Base-by-base conservation (phyloP, 2,888 invertebrate genomes). In the Barypeithes pellucidus region DNA sequence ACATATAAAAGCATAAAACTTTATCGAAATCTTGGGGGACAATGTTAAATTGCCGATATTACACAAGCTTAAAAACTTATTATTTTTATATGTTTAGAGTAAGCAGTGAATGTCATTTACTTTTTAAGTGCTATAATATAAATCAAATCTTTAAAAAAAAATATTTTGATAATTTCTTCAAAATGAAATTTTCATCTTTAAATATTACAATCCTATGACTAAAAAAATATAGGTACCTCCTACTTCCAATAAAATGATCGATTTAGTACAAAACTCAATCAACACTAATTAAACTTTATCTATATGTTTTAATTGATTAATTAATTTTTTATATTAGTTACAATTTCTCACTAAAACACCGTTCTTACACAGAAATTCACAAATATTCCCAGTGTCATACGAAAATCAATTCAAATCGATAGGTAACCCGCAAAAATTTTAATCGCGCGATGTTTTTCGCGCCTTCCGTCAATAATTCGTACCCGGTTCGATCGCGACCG, bases 391-490 rank as follows among this genome's bases (percentile, higher is more conserved):
- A 57, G 16, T 33, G 33, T 33, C 54, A 33, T 16, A 33, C 14
- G 16, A 36, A n/a, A 33, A 33, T 57, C 33, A 0, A 16, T 57
- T 33, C n/a, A 52, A 24, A 52, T 24, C 24, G 5, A 52, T 52
- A 16, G 5, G 16, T 57, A 8, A 57, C 24, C 11, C 11, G 33
- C 11, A 16, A 63, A 50, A 45, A 16, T 43, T 18, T 33, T 36
- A 11, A 47, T 1, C 63, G 18, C 16, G 54, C 36, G 22, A 66
- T 54, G 22, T 22, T 41, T 47, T 65, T 50, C 54, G 33, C 54
- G 54, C 54, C 14, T 66, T 66, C 41, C 63, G 63, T 29, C 20
- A 24, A 33, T 33, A 33, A 36, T 57, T 57, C 29, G 33, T 29
- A 12, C 63, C 29, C 50, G 50, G 3, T 16, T 63, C 47, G 29